Conservation (phyloP, 2,113 vertebrate species). For the human (Homo sapiens) region DNA sequence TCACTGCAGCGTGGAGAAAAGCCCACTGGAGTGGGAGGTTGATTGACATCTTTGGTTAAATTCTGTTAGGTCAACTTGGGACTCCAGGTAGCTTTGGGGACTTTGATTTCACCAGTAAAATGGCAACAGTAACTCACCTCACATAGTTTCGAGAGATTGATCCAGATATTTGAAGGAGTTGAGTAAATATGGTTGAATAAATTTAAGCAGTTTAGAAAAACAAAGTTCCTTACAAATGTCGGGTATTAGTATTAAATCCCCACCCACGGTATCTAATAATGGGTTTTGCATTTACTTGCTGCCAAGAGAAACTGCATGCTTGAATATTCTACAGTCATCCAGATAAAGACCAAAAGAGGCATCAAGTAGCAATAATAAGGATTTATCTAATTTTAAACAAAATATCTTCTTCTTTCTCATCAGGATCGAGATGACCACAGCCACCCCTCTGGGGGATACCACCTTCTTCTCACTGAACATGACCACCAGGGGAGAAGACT, state of each 20-base stretch:
- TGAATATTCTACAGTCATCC: background rate
- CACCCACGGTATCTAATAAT: background rate
- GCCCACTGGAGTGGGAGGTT: background rate
- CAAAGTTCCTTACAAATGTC: background rate
- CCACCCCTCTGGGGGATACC: conserved; percentile 43
- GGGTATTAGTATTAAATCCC: background rate
- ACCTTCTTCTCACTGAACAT: conserved; percentile 72
- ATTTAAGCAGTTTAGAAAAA: background rate
- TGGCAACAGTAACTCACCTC: background rate
- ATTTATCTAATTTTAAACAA: background rate
- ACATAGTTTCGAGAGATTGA: background rate
- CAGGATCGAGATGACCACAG: conserved; percentile 81
- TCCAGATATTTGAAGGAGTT: background rate
- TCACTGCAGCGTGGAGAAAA: background rate
- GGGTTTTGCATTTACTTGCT: background rate
- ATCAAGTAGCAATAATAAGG: accelerated
- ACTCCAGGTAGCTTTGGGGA: background rate
- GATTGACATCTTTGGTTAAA: background rate
- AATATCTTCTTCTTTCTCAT: conserved; percentile 12
- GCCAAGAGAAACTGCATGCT: background rate
- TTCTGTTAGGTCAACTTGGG: background rate
- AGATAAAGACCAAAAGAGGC: background rate
- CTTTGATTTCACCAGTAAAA: background rate
- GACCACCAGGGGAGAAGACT: conserved; percentile 81
- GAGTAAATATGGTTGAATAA: background rate